These are phyloP conservation scores for Neopelma chrysocephalum DNA, from an alignment of 2,797 vertebrate genomes.

Conservation along the genomic window DNA sequence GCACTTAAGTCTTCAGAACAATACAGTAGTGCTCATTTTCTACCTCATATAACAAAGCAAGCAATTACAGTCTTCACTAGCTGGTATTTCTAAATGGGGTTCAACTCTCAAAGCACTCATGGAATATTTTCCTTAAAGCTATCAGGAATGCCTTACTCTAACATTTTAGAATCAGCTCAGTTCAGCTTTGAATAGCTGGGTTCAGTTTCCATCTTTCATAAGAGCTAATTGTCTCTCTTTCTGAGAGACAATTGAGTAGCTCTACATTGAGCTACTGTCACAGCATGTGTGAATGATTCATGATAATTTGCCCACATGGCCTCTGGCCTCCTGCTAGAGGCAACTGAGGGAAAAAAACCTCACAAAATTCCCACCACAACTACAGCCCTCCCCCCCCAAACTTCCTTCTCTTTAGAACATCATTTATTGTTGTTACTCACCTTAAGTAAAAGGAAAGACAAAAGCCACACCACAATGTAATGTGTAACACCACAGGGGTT, in stretches of 20 bases:
- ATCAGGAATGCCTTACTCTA: neutral
- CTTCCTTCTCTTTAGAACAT: neutral
- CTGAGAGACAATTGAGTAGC: too few relatives aligned
- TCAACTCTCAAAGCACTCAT: neutral
- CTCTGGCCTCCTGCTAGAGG: neutral
- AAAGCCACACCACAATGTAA: neutral
- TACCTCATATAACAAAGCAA: neutral
- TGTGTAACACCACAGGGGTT: neutral
- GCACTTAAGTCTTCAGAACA: neutral
- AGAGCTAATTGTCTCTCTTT: neutral
- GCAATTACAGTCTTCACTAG: neutral
- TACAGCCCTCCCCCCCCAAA: neutral
- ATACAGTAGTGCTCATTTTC: neutral
- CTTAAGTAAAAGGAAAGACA: neutral
- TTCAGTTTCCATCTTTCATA: neutral
- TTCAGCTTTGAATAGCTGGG: neutral
- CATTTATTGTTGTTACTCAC: neutral
- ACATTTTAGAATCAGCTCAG: neutral
- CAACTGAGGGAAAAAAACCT: neutral
- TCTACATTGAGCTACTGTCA: neutral
- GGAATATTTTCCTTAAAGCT: neutral
- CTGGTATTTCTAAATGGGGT: neutral
- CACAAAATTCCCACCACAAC: neutral
- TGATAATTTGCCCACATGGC: neutral
- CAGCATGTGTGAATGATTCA: rapidly evolving